Conservation (phyloP, 2,797 vertebrate species). For the Scomberomorus guttatus region DNA sequence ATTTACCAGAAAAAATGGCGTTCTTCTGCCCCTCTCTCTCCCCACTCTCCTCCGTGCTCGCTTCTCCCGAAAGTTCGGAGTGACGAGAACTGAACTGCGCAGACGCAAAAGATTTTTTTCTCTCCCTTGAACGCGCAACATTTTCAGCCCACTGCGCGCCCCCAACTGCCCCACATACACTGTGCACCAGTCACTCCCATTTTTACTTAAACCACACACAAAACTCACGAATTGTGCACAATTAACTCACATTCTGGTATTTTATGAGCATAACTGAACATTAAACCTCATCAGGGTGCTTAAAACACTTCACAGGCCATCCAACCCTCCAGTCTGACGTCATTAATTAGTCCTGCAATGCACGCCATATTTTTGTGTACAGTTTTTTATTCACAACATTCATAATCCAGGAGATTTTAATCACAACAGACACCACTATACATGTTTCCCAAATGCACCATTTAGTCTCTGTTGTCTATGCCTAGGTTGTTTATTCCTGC, state of each 20-base stretch:
- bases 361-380: not conserved
- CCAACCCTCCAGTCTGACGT: not conserved
- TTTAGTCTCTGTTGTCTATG: too few species aligned
- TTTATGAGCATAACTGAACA: not conserved
- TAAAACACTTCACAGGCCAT: rapidly evolving
- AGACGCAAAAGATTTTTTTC: conserved; percentile 41
- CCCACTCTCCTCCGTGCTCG: conserved; percentile 66
- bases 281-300: not conserved
- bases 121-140: conserved; percentile 68
- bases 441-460: not conserved
- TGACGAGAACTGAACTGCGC: conserved; percentile 66
- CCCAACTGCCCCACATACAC: conserved; percentile 34
- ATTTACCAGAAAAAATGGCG: conserved; percentile 78
- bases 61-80: conserved; percentile 79
- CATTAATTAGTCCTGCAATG: not conserved
- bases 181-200: not conserved
- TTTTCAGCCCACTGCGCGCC: conserved; percentile 55
- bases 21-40: conserved; percentile 23
- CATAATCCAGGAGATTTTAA: not conserved
- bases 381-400: conserved; percentile 1
- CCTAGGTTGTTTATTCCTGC: not conserved
- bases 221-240: conserved; percentile 15
- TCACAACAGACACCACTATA: not conserved
- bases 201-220: not conserved
- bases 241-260: too few species aligned